Percentiles rank a stretch among this genome's conserved stretches.
Conservation (phyloP, 2,888 invertebrate genomes). For the Elegia similella region DNA sequence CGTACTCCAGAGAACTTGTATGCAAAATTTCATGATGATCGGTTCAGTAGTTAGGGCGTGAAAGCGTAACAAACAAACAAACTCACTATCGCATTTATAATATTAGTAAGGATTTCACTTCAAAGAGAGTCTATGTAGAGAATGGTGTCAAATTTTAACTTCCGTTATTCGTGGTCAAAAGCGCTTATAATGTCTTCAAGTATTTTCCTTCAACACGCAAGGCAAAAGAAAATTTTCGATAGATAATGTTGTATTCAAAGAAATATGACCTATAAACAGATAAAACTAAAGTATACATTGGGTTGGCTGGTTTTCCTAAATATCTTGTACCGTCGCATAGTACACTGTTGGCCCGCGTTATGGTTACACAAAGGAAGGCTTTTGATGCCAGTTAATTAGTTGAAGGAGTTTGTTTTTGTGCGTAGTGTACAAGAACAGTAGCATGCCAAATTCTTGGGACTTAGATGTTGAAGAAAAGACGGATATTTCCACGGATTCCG, state of each 20-base stretch:
- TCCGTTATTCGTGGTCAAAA: constrained; percentile 19
- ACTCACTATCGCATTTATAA: neutral
- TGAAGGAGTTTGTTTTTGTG: constrained; percentile 16
- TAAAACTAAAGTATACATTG: neutral
- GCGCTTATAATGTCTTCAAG: constrained; percentile 18
- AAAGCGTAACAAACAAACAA: too few species aligned
- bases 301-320: neutral
- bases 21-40: too few species aligned
- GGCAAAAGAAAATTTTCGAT: constrained; percentile 13
- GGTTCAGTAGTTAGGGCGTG: too few species aligned
- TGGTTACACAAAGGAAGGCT: constrained; percentile 10
- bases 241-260: neutral
- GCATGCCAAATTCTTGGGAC: neutral
- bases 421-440: constrained; percentile 3
- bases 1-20: too few species aligned
- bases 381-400: constrained; percentile 18
- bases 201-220: constrained; percentile 1
- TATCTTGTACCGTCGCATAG: constrained; percentile 6
- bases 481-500: neutral
- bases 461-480: neutral
- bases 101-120: constrained; percentile 5
- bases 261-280: neutral
- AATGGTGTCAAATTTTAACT: constrained; percentile 17
- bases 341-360: constrained; percentile 6
- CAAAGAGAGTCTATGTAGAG: constrained; percentile 9